Conservation (phyloP, 2,888 invertebrate species). For the Bombylius major region DNA sequence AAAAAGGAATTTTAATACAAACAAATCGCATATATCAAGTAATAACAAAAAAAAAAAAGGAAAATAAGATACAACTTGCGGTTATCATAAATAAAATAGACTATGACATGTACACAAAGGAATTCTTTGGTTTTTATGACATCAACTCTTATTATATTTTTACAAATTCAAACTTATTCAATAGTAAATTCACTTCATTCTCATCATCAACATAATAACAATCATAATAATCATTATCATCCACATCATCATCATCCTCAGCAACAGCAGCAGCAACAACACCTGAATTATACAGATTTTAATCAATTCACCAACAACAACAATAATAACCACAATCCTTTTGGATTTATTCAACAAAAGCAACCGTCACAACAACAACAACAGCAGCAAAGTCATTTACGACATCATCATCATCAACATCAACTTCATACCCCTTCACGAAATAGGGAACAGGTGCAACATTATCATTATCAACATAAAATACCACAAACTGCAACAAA, state of each 20-base stretch:
- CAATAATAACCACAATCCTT: not conserved
- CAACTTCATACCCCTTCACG: not conserved
- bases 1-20: not conserved
- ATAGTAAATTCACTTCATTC: not conserved
- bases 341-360: not conserved
- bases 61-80: not conserved
- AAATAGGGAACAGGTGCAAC: not conserved
- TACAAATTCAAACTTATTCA: not conserved
- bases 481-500: not conserved
- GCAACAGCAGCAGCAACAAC: not conserved
- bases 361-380: not conserved
- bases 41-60: no score
- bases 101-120: conserved; percentile 5
- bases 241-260: conserved; percentile 1
- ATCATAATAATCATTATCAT: not conserved
- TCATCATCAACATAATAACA: not conserved
- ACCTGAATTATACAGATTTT: no score
- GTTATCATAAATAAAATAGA: not conserved
- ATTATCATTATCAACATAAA: not conserved
- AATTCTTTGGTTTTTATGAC: conserved; percentile 1
- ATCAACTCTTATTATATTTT: not conserved
- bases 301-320: not conserved
- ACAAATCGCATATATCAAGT: not conserved
- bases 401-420: not conserved
- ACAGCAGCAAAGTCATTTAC: not conserved